These are phyloP conservation scores for Asobara japonica DNA, from an alignment of 1,140 invertebrate genomes.

Conservation along the genomic window DNA sequence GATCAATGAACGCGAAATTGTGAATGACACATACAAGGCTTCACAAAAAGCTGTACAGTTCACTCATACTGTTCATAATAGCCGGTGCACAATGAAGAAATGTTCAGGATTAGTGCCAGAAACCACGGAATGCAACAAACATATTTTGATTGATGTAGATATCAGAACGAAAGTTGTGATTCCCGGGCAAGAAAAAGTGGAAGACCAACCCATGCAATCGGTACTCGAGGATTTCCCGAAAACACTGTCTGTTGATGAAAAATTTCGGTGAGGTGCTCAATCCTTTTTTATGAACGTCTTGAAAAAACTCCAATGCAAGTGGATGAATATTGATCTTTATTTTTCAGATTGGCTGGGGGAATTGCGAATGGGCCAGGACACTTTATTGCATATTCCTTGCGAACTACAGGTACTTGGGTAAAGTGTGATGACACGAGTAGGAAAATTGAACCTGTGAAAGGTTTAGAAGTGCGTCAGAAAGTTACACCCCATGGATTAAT, in stretches of 20 bases:
- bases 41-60: not conserved
- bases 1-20: not conserved
- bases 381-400: not conserved
- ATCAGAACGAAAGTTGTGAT: no score
- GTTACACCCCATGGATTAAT: not conserved
- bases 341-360: not conserved
- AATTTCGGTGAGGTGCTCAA: no score
- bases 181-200: not conserved
- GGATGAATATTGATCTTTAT: not conserved
- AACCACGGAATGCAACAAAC: not conserved
- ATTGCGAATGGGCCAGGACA: not conserved
- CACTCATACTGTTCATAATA: not conserved
- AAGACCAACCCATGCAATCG: no score
- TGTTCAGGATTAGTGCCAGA: not conserved
- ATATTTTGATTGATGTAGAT: not conserved
- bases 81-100: no score
- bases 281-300: not conserved
- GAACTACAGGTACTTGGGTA: not conserved
- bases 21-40: not conserved
- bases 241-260: no score
- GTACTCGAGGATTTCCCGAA: not conserved
- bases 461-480: not conserved
- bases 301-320: not conserved
- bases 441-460: not conserved
- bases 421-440: not conserved